Evolutionary conservation across 2,888 invertebrate species (phyloP).

Genomic region (Caenorhabditis angaria): DNA sequence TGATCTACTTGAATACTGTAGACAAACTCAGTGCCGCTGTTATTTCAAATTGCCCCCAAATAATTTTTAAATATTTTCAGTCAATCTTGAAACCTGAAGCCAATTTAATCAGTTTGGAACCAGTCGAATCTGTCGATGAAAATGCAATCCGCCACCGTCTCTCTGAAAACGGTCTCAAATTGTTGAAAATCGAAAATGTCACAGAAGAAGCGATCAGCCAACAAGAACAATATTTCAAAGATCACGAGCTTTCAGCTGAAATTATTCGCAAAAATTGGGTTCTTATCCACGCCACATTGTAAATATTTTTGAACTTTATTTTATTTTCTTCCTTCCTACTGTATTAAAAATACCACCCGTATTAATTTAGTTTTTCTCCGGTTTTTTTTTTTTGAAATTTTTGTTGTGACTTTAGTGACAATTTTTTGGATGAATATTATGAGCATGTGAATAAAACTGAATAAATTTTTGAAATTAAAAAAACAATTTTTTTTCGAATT

Average conservation of each 20-base stretch:
- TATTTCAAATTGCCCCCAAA: neutral
- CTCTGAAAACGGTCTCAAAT: constrained; percentile 20
- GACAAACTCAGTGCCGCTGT: neutral
- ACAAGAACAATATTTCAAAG: constrained; percentile 49
- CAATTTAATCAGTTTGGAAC: constrained; percentile 50
- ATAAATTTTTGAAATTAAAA: neutral
- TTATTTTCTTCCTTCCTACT: constrained; percentile 9
- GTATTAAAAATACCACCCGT: neutral
- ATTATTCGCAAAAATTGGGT: constrained; percentile 29
- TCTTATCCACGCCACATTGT: constrained; percentile 40
- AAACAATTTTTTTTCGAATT: no score
- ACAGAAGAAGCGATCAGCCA: constrained; percentile 38
- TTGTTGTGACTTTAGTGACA: neutral
- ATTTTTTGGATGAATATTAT: neutral
- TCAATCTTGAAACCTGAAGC: constrained; percentile 45
- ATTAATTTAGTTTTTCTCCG: constrained; percentile 3
- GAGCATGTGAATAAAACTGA: neutral
- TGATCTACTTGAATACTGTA: no score
- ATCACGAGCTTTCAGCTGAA: constrained; percentile 36
- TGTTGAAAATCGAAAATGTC: constrained; percentile 41
- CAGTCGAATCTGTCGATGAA: constrained; percentile 40
- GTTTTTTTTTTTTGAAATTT: constrained; percentile 1
- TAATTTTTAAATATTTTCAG: constrained; percentile 27
- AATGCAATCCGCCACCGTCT: constrained; percentile 27
- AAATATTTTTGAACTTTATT: constrained; percentile 16